These are phyloP conservation scores for Platorchestia sp. DNA, from an alignment of 1,140 invertebrate genomes.

Conservation along the genomic window DNA sequence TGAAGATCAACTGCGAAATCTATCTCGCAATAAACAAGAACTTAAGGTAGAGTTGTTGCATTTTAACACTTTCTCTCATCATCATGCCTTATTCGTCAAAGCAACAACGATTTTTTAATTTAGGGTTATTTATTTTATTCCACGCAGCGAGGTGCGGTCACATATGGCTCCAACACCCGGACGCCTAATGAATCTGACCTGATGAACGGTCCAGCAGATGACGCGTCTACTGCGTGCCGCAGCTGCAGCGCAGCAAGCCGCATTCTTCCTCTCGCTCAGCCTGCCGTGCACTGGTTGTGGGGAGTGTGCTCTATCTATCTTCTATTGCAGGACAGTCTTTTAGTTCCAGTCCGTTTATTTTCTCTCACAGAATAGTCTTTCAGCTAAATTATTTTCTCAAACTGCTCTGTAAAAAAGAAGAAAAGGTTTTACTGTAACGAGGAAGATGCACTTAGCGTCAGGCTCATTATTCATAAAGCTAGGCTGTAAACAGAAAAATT, in stretches of 20 bases:
- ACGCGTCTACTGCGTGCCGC: not conserved
- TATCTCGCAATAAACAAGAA: no score
- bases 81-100: not conserved
- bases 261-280: conserved; percentile 2
- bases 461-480: no score
- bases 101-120: not conserved
- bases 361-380: no score
- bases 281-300: not conserved
- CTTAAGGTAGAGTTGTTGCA: not conserved
- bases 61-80: not conserved
- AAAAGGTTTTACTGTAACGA: no score
- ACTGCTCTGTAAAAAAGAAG: no score
- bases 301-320: not conserved
- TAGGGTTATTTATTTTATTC: not conserved
- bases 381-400: no score
- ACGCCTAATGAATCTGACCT: no score
- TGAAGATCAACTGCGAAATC: no score
- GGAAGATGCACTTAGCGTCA: no score
- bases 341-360: no score
- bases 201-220: conserved; percentile 39
- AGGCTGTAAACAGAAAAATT: not conserved
- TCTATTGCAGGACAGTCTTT: not conserved
- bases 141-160: not conserved
- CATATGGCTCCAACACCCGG: not conserved
- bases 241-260: not conserved